Evolutionary conservation across 2,888 invertebrate species (phyloP).

Genomic region (Cantharis rufa): DNA sequence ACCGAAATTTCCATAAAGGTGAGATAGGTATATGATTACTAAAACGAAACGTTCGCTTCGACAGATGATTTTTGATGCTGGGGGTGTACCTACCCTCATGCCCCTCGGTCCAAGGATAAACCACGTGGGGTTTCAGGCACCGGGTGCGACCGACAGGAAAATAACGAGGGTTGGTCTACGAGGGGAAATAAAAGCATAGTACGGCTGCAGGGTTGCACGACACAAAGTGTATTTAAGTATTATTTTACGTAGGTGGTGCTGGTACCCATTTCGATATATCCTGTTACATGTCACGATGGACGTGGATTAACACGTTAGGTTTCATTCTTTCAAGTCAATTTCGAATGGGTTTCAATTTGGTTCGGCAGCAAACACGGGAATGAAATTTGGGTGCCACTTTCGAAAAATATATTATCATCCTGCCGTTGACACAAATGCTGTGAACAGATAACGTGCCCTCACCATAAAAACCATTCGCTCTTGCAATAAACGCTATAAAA

Average conservation of each 20-base stretch:
- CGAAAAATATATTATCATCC: background rate
- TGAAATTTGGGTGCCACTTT: background rate
- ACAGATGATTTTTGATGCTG: conserved; percentile 42
- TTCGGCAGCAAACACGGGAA: background rate
- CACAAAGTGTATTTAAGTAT: conserved; percentile 9
- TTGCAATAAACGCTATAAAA: conserved; percentile 4
- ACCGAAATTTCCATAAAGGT: conserved; percentile 23
- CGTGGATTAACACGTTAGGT: background rate
- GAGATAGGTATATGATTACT: conserved; percentile 33
- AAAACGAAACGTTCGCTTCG: conserved; percentile 38
- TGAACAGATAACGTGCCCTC: conserved; percentile 1
- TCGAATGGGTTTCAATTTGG: background rate
- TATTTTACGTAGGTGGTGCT: conserved; percentile 12
- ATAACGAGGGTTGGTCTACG: conserved; percentile 46
- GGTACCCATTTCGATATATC: background rate
- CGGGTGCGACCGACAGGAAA: conserved; percentile 55
- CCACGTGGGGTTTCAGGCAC: conserved; percentile 45
- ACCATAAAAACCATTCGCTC: conserved; percentile 3
- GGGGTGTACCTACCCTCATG: conserved; percentile 28
- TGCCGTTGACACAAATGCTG: conserved; percentile 1
- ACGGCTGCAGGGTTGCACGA: conserved; percentile 1
- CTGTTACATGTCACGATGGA: background rate
- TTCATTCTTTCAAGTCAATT: background rate
- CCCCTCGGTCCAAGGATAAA: conserved; percentile 29
- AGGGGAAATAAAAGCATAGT: conserved; percentile 18